phyloP scores from a whole-genome alignment of 2,113 vertebrate species.

The Cinclus cinclus region DNA sequence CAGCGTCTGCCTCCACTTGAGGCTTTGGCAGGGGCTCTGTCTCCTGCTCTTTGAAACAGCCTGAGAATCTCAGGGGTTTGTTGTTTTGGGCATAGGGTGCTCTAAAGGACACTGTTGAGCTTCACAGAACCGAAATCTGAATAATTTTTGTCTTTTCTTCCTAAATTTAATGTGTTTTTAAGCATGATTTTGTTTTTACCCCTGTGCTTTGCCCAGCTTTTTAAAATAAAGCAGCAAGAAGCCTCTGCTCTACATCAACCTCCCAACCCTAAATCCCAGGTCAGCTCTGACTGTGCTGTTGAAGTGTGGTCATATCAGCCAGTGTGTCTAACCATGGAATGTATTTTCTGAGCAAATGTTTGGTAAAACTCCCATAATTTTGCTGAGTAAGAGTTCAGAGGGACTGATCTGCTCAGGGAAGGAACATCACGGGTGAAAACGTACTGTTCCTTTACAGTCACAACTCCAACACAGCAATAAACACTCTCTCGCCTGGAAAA shows the following conservation, averaged over 20 bases:
- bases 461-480: slow-evolving; percentile 32
- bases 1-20: slow-evolving; percentile 44
- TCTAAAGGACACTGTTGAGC: background rate
- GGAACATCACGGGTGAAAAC: slow-evolving; percentile 4
- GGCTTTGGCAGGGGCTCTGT: slow-evolving; percentile 51
- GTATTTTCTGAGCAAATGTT: slow-evolving; percentile 56
- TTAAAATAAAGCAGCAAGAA: background rate
- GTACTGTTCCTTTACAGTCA: slow-evolving; percentile 44
- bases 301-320: background rate
- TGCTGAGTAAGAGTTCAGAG: slow-evolving; percentile 18
- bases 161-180: background rate
- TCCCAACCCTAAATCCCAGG: background rate
- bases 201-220: background rate
- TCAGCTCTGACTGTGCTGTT: background rate
- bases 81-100: background rate
- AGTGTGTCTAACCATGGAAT: slow-evolving; percentile 7
- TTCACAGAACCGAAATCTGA: background rate
- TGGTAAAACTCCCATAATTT: slow-evolving; percentile 18
- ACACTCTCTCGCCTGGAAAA: background rate
- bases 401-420: slow-evolving; percentile 38
- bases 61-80: background rate
- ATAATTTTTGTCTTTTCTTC: background rate
- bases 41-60: slow-evolving; percentile 2
- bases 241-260: background rate
- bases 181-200: background rate